Percentiles rank a stretch among this genome's conserved stretches.
phyloP scores from a whole-genome alignment of 2,797 vertebrate species.

The Spondyliosoma cantharus region DNA sequence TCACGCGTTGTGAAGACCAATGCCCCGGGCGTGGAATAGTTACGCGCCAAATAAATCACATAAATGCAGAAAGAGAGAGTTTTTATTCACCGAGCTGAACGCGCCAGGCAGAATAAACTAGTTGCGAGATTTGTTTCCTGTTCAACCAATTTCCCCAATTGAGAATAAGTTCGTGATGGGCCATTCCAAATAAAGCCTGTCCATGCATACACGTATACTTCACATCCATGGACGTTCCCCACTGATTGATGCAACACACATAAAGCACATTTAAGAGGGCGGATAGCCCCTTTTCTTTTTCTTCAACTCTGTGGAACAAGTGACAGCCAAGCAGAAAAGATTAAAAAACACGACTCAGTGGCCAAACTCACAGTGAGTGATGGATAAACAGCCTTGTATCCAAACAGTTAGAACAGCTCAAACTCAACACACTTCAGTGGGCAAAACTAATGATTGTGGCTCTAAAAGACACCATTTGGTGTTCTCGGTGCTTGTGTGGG shows the following conservation, averaged over 20 bases:
- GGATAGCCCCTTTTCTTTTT: neutral
- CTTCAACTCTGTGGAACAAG: conserved; percentile 26
- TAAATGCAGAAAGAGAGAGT: conserved; percentile 69
- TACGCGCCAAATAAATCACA: conserved; percentile 58
- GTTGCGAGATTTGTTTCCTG: conserved; percentile 56
- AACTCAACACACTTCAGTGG: conserved; percentile 27
- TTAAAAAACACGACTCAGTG: conserved; percentile 22
- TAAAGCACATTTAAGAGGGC: conserved; percentile 32
- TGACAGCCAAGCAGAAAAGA: conserved; percentile 42
- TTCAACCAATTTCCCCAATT: conserved; percentile 77
- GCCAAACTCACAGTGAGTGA: conserved; percentile 25
- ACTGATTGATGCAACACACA: conserved; percentile 54
- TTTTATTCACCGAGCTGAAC: conserved; percentile 65
- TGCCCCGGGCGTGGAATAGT: conserved; percentile 52
- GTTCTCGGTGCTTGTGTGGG: neutral
- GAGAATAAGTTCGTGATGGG: conserved; percentile 68
- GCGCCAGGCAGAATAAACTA: conserved; percentile 69
- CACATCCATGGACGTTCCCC: conserved; percentile 38
- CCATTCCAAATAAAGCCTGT: conserved; percentile 68
- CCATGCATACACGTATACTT: conserved; percentile 61
- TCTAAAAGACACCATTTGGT: neutral
- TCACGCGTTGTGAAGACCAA: conserved; percentile 56
- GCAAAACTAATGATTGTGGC: conserved; percentile 17
- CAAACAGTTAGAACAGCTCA: conserved; percentile 30
- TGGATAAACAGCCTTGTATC: conserved; percentile 28